phyloP scores from a whole-genome alignment of 2,113 vertebrate genomes.

The Elaphurus davidianus region DNA sequence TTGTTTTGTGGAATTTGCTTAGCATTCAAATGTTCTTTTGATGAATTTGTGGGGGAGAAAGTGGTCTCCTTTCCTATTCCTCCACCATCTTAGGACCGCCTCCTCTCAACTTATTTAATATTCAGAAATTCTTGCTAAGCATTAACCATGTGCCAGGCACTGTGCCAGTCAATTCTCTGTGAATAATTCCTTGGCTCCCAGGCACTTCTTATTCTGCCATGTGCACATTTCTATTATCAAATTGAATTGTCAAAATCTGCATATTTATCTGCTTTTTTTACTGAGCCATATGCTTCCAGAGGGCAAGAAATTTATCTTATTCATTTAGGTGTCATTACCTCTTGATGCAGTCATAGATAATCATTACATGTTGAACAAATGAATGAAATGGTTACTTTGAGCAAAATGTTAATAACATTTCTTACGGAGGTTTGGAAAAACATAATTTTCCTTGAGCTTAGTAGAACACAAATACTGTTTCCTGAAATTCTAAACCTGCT shows the following conservation, averaged over 20 bases:
- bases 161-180: neutral
- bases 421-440: constrained; percentile 25
- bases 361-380: constrained; percentile 14
- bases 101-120: neutral
- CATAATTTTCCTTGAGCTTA: constrained; percentile 17
- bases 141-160: neutral
- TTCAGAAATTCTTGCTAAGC: neutral
- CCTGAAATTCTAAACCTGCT: constrained; percentile 43
- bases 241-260: constrained; percentile 4
- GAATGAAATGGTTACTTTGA: constrained; percentile 16
- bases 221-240: neutral
- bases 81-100: neutral
- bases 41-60: neutral
- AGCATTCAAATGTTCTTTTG: neutral
- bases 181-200: neutral
- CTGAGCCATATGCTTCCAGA: neutral
- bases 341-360: neutral
- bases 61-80: neutral
- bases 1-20: neutral
- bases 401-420: constrained; percentile 35
- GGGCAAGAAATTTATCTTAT: constrained; percentile 9
- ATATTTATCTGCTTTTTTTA: neutral
- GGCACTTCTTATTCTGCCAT: neutral
- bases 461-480: constrained; percentile 13
- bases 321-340: constrained; percentile 7